phyloP scores from a whole-genome alignment of 2,113 vertebrate species.

The Rafetus swinhoei region DNA sequence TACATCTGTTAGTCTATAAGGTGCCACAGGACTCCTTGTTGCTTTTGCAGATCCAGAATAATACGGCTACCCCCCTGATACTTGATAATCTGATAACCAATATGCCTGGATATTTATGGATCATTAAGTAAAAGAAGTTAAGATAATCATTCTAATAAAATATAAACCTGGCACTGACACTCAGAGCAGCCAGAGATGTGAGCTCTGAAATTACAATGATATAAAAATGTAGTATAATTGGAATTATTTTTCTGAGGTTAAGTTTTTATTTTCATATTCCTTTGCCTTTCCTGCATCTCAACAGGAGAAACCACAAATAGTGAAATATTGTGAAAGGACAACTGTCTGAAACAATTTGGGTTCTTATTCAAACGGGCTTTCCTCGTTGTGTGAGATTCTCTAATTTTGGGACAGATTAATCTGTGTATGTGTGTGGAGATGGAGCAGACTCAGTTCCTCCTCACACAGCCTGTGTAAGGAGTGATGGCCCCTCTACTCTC shows the following conservation, averaged over 20 bases:
- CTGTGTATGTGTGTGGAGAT: not conserved
- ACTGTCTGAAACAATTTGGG: not conserved
- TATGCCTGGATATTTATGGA: not conserved
- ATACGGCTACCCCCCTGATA: too few relatives aligned
- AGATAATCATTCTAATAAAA: not conserved
- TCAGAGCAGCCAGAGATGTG: not conserved
- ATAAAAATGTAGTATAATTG: not conserved
- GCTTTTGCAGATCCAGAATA: too few relatives aligned
- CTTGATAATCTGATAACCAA: too few relatives aligned
- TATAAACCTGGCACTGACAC: not conserved
- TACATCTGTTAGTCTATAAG: too few relatives aligned
- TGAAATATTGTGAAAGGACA: not conserved
- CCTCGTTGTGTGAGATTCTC: not conserved
- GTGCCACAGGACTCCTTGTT: too few relatives aligned
- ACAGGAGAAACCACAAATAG: not conserved
- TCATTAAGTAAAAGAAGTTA: not conserved
- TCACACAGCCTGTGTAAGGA: not conserved
- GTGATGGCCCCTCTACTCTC: not conserved
- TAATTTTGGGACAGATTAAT: not conserved
- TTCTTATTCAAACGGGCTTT: not conserved
- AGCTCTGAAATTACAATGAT: not conserved
- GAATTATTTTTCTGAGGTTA: not conserved
- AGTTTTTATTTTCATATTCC: not conserved
- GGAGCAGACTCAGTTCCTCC: fast-evolving
- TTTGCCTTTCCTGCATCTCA: not conserved